Percentiles rank a stretch among this genome's conserved stretches.
Conservation (phyloP, 92 coral and sea anemone genomes). For the Paragorgia papillata region DNA sequence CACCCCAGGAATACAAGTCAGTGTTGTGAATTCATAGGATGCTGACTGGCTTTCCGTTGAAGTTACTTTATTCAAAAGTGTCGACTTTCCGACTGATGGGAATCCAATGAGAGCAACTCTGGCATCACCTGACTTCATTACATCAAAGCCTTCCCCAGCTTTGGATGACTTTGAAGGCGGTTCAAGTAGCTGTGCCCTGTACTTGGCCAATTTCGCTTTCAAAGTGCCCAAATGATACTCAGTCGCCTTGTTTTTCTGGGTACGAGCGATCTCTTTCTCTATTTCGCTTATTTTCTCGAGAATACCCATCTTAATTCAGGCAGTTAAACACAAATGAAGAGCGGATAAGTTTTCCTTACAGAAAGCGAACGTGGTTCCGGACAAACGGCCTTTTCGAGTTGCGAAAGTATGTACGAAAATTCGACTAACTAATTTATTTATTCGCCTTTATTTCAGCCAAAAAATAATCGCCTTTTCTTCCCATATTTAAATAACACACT, state of each 20-base stretch:
- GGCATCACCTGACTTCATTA: slow-evolving; percentile 99
- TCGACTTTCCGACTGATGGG: slow-evolving; percentile 98
- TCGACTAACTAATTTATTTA: background rate
- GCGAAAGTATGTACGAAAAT: background rate
- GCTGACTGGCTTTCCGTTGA: slow-evolving; percentile 86
- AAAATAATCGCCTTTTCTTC: background rate
- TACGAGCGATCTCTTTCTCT: slow-evolving; percentile 94
- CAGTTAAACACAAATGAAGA: background rate
- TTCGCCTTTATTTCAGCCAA: background rate
- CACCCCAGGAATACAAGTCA: slow-evolving; percentile 98
- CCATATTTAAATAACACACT: background rate
- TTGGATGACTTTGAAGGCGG: slow-evolving; percentile 81
- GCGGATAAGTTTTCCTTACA: background rate
- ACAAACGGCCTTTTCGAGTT: background rate
- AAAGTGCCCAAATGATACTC: slow-evolving; percentile 93
- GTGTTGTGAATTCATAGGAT: slow-evolving; percentile 92
- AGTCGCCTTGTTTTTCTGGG: slow-evolving; percentile 98
- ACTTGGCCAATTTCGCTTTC: slow-evolving; percentile 96
- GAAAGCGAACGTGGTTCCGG: no score
- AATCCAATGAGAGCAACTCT: slow-evolving; percentile 95
- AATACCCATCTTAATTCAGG: slow-evolving; percentile 73
- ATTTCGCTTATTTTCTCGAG: slow-evolving; percentile 90
- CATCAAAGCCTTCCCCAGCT: slow-evolving; percentile 98
- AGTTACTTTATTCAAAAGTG: slow-evolving; percentile 86
- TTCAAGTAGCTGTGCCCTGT: slow-evolving; percentile 92